Percentiles rank a stretch among this genome's conserved stretches.
These are phyloP conservation scores for Desmodus rotundus DNA, from an alignment of 2,113 vertebrate genomes.

Conservation along the genomic window DNA sequence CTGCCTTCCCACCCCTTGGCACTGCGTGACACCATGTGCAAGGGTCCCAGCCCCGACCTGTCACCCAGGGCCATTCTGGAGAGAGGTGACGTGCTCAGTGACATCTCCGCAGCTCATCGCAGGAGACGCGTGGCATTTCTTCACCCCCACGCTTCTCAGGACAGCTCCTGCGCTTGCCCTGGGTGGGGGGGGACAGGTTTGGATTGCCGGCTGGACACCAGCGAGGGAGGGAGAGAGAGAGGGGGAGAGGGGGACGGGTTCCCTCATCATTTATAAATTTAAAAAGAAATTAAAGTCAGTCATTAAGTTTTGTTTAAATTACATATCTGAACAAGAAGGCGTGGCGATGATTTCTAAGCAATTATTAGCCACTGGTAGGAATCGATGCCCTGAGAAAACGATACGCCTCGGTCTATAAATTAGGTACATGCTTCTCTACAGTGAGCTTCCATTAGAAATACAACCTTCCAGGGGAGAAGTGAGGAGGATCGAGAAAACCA, in stretches of 20 bases:
- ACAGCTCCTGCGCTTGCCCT: neutral
- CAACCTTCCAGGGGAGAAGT: constrained; percentile 46
- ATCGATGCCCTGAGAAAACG: constrained; percentile 27
- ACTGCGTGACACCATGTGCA: neutral
- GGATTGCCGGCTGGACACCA: accelerated
- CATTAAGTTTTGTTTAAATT: constrained; percentile 4
- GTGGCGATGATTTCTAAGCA: constrained; percentile 37
- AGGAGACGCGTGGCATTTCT: neutral
- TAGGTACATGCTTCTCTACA: constrained; percentile 61
- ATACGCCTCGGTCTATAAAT: constrained; percentile 42
- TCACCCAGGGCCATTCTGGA: neutral
- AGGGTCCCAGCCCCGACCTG: neutral
- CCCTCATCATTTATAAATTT: neutral
- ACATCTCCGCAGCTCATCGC: neutral
- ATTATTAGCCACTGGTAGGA: neutral
- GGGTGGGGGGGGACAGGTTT: neutral
- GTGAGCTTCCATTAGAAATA: constrained; percentile 64
- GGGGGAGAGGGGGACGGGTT: accelerated
- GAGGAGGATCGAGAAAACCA: constrained; percentile 39
- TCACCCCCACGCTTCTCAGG: neutral
- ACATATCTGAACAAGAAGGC: constrained; percentile 38
- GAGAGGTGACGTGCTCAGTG: neutral
- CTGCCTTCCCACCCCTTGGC: neutral
- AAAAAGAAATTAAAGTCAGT: neutral
- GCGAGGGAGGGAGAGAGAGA: too few species aligned